Evolutionary conservation across 2,888 invertebrate genomes (phyloP).

Genomic region (Hypercompe scribonia): DNA sequence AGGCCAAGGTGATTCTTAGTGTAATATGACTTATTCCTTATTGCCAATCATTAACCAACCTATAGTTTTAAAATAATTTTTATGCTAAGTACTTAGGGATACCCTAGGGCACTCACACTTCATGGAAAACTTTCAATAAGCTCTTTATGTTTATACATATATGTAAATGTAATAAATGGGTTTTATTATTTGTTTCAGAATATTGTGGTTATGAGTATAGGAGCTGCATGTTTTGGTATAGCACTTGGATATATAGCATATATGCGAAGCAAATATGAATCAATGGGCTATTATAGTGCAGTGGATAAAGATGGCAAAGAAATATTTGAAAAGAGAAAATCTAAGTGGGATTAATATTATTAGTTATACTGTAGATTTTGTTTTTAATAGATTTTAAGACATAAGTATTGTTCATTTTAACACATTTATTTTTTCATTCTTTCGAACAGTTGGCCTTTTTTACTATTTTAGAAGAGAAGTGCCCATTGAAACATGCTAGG

Average conservation of each 20-base stretch:
- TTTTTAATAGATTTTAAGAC: not conserved
- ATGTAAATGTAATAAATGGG: not conserved
- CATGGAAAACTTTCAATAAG: too few relatives aligned
- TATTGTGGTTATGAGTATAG: conserved; percentile 93
- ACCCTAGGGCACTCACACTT: too few relatives aligned
- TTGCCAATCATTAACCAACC: not conserved
- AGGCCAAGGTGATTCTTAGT: not conserved
- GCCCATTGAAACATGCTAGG: too few relatives aligned
- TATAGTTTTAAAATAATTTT: too few relatives aligned
- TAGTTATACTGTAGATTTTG: conserved; percentile 3
- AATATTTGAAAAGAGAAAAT: conserved; percentile 90
- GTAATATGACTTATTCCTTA: not conserved
- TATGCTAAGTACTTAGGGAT: too few relatives aligned
- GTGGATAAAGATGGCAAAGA: conserved; percentile 92
- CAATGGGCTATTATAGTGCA: conserved; percentile 93
- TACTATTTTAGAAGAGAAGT: too few relatives aligned
- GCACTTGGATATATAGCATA: conserved; percentile 94
- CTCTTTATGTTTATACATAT: not conserved
- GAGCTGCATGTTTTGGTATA: conserved; percentile 90
- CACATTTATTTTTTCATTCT: too few relatives aligned
- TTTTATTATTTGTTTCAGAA: conserved; percentile 88
- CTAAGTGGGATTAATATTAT: conserved; percentile 89
- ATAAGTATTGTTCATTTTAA: not conserved
- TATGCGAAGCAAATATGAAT: conserved; percentile 93
- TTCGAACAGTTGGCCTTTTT: too few relatives aligned